Conservation (phyloP, 2,888 invertebrate genomes). For the Pheosia gnoma region DNA sequence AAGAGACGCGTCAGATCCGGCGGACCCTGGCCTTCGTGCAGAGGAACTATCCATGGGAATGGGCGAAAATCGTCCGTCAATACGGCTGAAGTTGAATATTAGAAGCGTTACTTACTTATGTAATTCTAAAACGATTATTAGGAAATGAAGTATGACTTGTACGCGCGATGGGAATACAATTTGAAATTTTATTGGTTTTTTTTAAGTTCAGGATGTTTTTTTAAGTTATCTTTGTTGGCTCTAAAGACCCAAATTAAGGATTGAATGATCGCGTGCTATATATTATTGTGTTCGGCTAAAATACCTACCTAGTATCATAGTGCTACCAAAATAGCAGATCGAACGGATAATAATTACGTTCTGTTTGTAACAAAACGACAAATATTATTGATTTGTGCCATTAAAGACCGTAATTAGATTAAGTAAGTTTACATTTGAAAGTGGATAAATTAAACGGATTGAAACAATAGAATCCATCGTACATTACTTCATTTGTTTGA, state of each 20-base stretch:
- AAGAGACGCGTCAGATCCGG: constrained; percentile 88
- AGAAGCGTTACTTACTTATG: not conserved
- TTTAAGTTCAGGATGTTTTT: too few species aligned
- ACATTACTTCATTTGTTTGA: constrained; percentile 19
- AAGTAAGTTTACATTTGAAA: constrained; percentile 8
- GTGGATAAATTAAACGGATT: constrained; percentile 13
- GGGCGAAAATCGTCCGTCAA: constrained; percentile 88
- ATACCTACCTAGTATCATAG: too few species aligned
- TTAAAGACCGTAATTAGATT: constrained; percentile 13
- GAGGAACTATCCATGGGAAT: constrained; percentile 90
- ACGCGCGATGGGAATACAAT: too few species aligned
- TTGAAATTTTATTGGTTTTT: too few species aligned
- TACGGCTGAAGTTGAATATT: constrained; percentile 80
- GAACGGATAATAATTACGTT: not conserved
- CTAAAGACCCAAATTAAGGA: too few species aligned
- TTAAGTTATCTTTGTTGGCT: too few species aligned
- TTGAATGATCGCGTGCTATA: too few species aligned
- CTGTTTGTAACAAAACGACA: not conserved
- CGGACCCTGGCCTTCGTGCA: constrained; percentile 90
- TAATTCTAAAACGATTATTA: not conserved
- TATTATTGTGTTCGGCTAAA: too few species aligned
- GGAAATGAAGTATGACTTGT: too few species aligned
- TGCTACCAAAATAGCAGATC: too few species aligned
- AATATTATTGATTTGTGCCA: constrained; percentile 1
- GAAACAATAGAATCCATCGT: constrained; percentile 18